phyloP scores from a whole-genome alignment of 2,113 vertebrate genomes.

The Tragelaphus scriptus region DNA sequence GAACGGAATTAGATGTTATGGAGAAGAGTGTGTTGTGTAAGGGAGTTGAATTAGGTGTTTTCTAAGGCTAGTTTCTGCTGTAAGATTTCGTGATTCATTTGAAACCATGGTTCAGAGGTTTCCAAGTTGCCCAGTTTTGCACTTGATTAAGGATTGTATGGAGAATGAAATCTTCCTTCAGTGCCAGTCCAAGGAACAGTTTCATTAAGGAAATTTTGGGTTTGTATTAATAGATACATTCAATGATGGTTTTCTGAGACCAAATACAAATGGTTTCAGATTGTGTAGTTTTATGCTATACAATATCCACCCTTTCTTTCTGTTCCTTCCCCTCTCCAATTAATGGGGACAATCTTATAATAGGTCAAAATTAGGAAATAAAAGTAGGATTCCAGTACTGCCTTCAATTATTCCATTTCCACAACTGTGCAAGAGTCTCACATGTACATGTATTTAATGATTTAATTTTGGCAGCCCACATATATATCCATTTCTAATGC shows the following conservation, averaged over 20 bases:
- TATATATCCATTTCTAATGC: not conserved
- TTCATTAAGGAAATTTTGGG: not conserved
- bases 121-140: not conserved
- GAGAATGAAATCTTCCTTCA: not conserved
- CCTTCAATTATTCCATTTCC: constrained; percentile 10
- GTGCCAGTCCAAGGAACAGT: not conserved
- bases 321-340: not conserved
- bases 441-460: not conserved
- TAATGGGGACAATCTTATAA: not conserved
- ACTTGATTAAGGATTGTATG: not conserved
- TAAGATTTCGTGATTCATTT: not conserved
- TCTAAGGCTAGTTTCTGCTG: not conserved
- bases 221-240: not conserved
- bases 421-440: not conserved
- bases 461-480: not conserved
- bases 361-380: not conserved
- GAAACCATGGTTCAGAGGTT: not conserved
- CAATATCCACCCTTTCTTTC: not conserved
- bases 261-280: not conserved
- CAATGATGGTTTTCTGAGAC: not conserved
- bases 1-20: not conserved
- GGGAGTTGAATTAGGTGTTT: not conserved
- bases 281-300: not conserved
- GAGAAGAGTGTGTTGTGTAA: not conserved
- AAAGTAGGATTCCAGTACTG: not conserved